Base-by-base conservation (phyloP, 2,113 vertebrate genomes). In the Tetraodon nigroviridis region DNA sequence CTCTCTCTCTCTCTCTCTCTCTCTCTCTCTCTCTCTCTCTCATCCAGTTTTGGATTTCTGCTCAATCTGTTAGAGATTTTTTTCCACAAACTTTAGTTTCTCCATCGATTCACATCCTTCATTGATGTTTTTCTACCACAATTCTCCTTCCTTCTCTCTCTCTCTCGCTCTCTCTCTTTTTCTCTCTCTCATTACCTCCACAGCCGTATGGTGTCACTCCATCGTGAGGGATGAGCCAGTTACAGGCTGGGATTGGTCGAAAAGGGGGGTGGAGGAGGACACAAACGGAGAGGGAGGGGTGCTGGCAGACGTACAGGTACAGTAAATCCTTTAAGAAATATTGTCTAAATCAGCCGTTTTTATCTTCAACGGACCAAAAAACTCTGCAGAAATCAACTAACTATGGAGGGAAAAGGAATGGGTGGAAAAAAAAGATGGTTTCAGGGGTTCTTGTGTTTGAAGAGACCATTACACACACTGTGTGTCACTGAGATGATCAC, bases 241-340 rank as follows among this genome's bases (percentile, higher is more conserved):
- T 67, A 69, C 42, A 72, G 20, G 50, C 60, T 52, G 41, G 51
- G 22, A 76, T 65, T 82, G 67, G 69, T 37, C 49, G 56, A 72
- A 52, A 65, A 67, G 53, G 51, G 50, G 50, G 58, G 50, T 1
- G 24, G 21, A 44, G 41, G 51, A 14, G 27, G 15, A 50, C 13
- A 27, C 17, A 44, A 16, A n/a, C 4, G 6, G 18, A 61, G 2
- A 7, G 55, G 15, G 50, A 14, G 21, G 51, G 27, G 11, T 41
- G 46, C 18, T 49, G 47, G 17, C 17, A 53, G 60, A 57, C n/a
- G 13, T 11, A 7, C 2, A 32, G 8, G 29, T 51, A 29, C 19
- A 49, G 15, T 37, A 8, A 51, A 17, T 51, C 24, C 7, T 27
- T 27, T 24, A 24, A 24, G 22, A 5, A 24, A 24, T 3, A 24